Base-by-base conservation (phyloP, 2,888 invertebrate genomes). In the Bedellia somnulentella region DNA sequence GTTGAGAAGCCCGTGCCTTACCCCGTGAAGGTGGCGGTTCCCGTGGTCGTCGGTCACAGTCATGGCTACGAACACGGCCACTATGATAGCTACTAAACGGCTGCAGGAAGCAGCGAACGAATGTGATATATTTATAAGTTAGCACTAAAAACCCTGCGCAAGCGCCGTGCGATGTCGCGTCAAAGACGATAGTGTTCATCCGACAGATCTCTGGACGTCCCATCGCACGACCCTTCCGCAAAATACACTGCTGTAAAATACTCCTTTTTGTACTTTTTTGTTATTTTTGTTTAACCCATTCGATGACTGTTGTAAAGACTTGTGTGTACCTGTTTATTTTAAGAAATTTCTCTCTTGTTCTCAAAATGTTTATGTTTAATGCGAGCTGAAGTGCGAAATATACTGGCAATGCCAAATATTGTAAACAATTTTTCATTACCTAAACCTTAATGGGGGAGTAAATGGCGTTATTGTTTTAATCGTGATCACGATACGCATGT, bases 21-120 rank as follows among this genome's bases (percentile, higher is more conserved):
- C 63, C 82, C 83, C 24, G 82, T 82, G 37, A 82, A 85, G 57
- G 82, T 83, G 37, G 71, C 68, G 29, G 71, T 76, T 37, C 79
- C 77, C 44, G 79, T 78, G 27, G 58, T 76, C 36, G 60, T 80
- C 45, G 58, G 63, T 50, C 59, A 62, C 48, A 58, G 45, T 46
- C 67, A 71, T 47, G 68, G 70, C 48, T 66, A 76, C 60, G 73
- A 59, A 57, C 62, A 71, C 57, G 68, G 62, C 44, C 66, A 73
- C 61, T 70, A 77, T 73, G 75, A 53, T 51, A 62, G 75, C 70
- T 76, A 75, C 53, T 76, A 75, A 35, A 26, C 46, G 66, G 71
- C 60, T 73, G 76, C 67, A 76, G 73, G 76, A 57, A 75, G 77
- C 60, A 60, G 68, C 55, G 48, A 47, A 55, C 57, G 66, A 76